Base-by-base conservation (phyloP, 64 coral and sea anemone species). In the Platygyra sinensis region DNA sequence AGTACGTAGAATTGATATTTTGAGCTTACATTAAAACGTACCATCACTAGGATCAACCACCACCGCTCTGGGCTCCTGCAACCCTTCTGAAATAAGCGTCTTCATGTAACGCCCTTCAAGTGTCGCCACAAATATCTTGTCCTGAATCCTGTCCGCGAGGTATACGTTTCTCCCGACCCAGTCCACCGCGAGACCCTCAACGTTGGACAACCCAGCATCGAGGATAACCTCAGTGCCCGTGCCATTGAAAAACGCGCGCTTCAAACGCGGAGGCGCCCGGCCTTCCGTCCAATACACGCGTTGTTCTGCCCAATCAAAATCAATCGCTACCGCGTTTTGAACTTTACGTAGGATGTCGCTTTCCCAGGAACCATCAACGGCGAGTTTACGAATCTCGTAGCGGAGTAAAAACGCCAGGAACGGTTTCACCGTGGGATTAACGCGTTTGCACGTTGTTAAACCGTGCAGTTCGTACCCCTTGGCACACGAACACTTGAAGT, bases 111-210 rank as follows among this genome's bases (percentile, higher is more conserved):
- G 87, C 22, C 97, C 97, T 59, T 86, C 72, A 50, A 96, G 87
- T 18, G 91, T 96, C 51, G 94, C 72, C 8, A 99, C 97, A 89
- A 95, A 79, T 62, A 99, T 99, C 86, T 93, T 90, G 72, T 83
- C 83, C 30, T 93, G 82, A 25, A 87, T 39, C 19, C 72, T 60
- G 33, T 99, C 97, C 74, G 78, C 80, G 60, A 99, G 85, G 72
- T 99, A 99, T 5, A 99, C 60, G 65, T 99, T 99, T 76, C 97
- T 87, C 11, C 91, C 97, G 5, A 99, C 94, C 97, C 97, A 99
- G 88, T 99, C 97, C 52, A 99, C 97, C 22, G 97, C 97, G 16
- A 99, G 63, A 36, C 94, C 94, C 14, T 99, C 97, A 1, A 94
- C 94, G 67, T 78, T 90, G 31, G 77, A 78, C 31, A 81, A 63